phyloP scores from a whole-genome alignment of 2,888 invertebrate species.

The Troilus luridus region DNA sequence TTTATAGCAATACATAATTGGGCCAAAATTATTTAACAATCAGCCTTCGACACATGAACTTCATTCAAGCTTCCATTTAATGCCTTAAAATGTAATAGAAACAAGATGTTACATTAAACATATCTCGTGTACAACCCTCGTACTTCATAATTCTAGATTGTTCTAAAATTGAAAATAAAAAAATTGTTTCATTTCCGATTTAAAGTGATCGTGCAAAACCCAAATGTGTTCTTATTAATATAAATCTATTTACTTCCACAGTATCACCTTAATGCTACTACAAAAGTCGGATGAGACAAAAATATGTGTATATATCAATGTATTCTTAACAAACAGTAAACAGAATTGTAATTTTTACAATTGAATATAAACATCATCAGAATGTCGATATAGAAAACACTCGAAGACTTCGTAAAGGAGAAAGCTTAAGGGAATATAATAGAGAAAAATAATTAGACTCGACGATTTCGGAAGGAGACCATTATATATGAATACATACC shows the following conservation, averaged over 20 bases:
- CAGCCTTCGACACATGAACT: not conserved
- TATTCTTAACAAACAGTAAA: not conserved
- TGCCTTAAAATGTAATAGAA: not conserved
- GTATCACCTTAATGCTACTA: not conserved
- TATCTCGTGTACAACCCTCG: not conserved
- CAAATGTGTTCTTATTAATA: not conserved
- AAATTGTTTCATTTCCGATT: not conserved
- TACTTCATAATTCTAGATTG: not conserved
- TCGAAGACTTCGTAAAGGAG: not conserved
- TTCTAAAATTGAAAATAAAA: not conserved
- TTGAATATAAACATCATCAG: not conserved
- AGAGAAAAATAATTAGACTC: not conserved
- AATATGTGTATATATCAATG: not conserved
- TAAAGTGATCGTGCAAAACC: not conserved
- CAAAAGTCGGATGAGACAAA: not conserved
- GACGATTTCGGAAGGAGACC: not conserved
- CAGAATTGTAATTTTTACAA: not conserved
- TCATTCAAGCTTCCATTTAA: not conserved
- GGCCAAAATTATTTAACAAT: not conserved
- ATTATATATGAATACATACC: not conserved
- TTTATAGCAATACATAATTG: constrained; percentile 17
- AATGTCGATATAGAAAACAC: not conserved
- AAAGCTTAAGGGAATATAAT: not conserved
- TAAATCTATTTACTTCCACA: not conserved
- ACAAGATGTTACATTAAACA: not conserved